These are phyloP conservation scores for Moxostoma hubbsi DNA, from an alignment of 2,797 vertebrate species.

Conservation along the genomic window DNA sequence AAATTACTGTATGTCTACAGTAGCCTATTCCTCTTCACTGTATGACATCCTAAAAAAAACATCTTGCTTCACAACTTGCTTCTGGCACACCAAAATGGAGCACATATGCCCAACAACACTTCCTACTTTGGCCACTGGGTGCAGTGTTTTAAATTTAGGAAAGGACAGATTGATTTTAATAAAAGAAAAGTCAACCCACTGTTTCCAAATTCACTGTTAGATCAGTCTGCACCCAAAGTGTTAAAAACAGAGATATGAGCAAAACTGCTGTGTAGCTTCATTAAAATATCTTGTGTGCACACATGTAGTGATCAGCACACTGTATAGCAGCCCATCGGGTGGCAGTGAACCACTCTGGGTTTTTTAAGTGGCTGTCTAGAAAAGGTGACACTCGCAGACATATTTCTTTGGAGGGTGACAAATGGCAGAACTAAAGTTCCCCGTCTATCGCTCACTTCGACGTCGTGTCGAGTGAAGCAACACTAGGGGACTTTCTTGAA, in stretches of 20 bases:
- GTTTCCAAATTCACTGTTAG: not conserved
- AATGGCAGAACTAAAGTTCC: conserved; percentile 80
- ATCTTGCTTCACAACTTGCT: no score
- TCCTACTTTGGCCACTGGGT: no score
- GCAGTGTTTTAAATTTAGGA: no score
- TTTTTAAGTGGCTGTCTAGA: conserved; percentile 76
- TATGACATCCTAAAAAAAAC: no score
- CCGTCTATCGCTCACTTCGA: no score
- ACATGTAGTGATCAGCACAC: not conserved
- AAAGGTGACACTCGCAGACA: conserved; percentile 76
- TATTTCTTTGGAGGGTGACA: conserved; percentile 85
- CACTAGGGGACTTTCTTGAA: no score
- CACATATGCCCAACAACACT: no score
- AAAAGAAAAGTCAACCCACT: not conserved
- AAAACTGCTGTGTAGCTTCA: not conserved
- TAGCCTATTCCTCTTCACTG: no score
- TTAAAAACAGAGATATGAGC: not conserved
- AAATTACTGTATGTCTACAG: no score
- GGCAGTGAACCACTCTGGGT: conserved; percentile 50
- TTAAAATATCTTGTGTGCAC: not conserved
- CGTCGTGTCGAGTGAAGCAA: no score
- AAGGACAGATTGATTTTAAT: not conserved
- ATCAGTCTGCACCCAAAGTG: not conserved
- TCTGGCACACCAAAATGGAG: no score
- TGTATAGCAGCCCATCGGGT: not conserved